Percentiles rank a stretch among this genome's conserved stretches.
phyloP scores from a whole-genome alignment of 35 echinoderm and acorn worm genomes.

The Lytechinus variegatus region DNA sequence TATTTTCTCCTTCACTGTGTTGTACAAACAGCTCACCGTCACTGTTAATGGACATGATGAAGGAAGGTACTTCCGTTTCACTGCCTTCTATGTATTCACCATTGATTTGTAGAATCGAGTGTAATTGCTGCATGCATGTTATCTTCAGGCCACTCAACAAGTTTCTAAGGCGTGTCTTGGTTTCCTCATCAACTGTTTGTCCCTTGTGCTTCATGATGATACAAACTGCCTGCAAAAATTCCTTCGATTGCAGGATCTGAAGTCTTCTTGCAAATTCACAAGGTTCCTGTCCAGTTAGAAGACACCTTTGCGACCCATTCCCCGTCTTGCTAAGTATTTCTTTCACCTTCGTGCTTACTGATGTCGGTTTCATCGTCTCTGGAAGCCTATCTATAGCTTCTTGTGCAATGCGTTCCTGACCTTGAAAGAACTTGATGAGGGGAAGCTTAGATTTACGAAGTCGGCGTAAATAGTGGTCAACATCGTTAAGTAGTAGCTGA shows the following conservation, averaged over 20 bases:
- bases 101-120: background rate
- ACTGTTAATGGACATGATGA: background rate
- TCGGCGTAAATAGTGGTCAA: background rate
- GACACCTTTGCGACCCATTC: background rate
- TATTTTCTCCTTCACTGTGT: background rate
- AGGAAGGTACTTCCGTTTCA: background rate
- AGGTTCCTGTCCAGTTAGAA: background rate
- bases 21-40: background rate
- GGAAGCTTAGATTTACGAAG: background rate
- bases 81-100: background rate
- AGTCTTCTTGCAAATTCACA: conserved; percentile 34
- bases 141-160: background rate
- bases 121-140: conserved; percentile 9
- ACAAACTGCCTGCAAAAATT: background rate
- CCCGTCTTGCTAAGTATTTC: background rate
- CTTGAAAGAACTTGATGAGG: background rate
- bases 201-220: background rate
- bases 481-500: background rate
- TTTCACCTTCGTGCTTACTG: background rate
- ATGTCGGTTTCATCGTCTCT: background rate
- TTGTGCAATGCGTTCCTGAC: background rate
- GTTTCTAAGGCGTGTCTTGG: background rate
- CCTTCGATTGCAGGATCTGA: background rate
- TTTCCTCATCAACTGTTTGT: background rate
- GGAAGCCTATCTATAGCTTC: background rate